Conservation (phyloP, 2,888 invertebrate species). For the Syritta pipiens region DNA sequence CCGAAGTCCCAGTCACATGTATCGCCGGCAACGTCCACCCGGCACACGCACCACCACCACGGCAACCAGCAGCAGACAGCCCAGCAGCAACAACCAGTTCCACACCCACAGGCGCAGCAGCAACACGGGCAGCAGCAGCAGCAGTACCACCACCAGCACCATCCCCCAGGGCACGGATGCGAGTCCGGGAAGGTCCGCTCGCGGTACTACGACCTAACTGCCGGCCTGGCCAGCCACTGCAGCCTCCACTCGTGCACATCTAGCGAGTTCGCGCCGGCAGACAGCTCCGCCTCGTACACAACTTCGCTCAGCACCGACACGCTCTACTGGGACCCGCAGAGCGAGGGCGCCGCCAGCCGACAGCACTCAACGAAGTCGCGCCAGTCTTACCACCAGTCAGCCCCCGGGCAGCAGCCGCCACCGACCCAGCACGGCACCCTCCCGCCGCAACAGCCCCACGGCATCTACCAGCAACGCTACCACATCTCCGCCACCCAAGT, state of each 20-base stretch:
- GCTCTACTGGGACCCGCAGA: conserved; percentile 88
- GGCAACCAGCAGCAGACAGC: conserved; percentile 47
- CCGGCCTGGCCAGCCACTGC: conserved; percentile 87
- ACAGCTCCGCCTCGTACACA: conserved; percentile 89
- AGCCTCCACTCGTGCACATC: conserved; percentile 91
- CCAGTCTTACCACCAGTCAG: conserved; percentile 79
- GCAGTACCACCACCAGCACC: conserved; percentile 76
- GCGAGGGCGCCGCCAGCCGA: conserved; percentile 78
- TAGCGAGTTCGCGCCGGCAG: conserved; percentile 85
- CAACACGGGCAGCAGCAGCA: conserved; percentile 70
- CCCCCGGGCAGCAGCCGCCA: conserved; percentile 80
- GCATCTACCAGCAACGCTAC: conserved; percentile 76
- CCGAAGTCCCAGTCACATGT: conserved; percentile 76
- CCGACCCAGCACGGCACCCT: conserved; percentile 74
- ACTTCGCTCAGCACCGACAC: conserved; percentile 93
- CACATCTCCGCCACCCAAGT: conserved; percentile 79
- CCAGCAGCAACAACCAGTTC: conserved; percentile 71
- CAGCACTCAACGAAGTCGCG: conserved; percentile 83
- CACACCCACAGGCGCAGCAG: conserved; percentile 31
- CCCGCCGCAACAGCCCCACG: conserved; percentile 78
- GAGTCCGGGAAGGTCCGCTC: conserved; percentile 79
- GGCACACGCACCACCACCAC: conserved; percentile 67
- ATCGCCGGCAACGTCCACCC: conserved; percentile 72
- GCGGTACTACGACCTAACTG: conserved; percentile 84
- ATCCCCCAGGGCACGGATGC: conserved; percentile 76